A percentile compares a stretch with the other conserved stretches of the same genome.
These are phyloP conservation scores for Bothrops jararaca DNA, from an alignment of 2,113 vertebrate genomes.

Conservation along the genomic window DNA sequence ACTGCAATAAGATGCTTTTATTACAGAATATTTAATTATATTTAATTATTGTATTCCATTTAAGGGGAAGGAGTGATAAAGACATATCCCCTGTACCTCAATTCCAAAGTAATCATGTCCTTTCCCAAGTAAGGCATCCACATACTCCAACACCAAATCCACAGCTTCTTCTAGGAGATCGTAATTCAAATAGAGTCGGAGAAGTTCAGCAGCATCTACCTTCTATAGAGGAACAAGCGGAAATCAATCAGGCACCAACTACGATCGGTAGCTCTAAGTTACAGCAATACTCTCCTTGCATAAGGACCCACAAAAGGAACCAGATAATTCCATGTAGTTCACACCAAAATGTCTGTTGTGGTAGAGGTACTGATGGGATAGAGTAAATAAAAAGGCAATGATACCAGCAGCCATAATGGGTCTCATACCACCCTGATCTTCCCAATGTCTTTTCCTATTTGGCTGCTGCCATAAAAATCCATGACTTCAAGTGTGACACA, in stretches of 20 bases:
- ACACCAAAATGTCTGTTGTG: neutral
- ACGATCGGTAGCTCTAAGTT: neutral
- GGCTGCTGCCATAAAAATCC: neutral
- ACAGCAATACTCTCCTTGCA: neutral
- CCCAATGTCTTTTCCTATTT: neutral
- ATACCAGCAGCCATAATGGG: neutral
- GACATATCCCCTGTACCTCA: conserved; percentile 69
- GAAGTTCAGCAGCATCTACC: conserved; percentile 82
- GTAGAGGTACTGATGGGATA: neutral
- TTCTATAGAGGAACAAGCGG: conserved; percentile 62
- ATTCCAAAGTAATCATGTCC: conserved; percentile 93
- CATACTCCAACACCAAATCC: conserved; percentile 87
- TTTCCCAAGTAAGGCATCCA: conserved; percentile 87
- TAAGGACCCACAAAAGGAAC: neutral
- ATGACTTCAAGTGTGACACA: neutral
- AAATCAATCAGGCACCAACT: neutral
- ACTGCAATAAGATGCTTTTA: neutral
- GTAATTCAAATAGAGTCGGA: conserved; percentile 90
- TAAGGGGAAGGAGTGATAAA: neutral
- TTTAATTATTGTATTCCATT: neutral
- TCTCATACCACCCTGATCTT: neutral
- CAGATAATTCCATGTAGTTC: neutral
- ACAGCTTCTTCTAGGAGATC: conserved; percentile 86
- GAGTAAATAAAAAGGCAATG: neutral
- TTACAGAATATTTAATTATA: neutral